These are phyloP conservation scores for Drepana falcataria DNA, from an alignment of 2,888 invertebrate genomes.

Conservation along the genomic window DNA sequence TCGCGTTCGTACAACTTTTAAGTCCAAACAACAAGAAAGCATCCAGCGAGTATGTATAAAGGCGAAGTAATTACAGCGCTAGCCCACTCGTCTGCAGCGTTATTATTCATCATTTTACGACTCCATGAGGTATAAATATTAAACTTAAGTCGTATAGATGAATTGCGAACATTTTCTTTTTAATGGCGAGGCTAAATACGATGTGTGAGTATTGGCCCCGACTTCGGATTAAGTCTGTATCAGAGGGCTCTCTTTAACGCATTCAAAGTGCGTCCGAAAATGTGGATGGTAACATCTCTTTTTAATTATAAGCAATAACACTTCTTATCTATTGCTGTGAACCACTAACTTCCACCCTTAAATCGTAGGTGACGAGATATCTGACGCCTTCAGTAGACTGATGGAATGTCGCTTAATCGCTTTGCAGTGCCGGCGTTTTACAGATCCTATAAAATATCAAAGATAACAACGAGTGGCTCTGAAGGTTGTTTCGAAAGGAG, in stretches of 20 bases:
- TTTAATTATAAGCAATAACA: slow-evolving; percentile 69
- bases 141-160: slow-evolving; percentile 76
- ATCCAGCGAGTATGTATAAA: slow-evolving; percentile 63
- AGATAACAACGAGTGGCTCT: slow-evolving; percentile 73
- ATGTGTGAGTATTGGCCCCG: slow-evolving; percentile 60
- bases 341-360: slow-evolving; percentile 34
- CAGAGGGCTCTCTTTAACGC: slow-evolving; percentile 36
- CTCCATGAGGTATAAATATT: slow-evolving; percentile 77
- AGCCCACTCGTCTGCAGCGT: slow-evolving; percentile 73
- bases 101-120: slow-evolving; percentile 79
- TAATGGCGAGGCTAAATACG: slow-evolving; percentile 75
- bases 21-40: slow-evolving; percentile 71
- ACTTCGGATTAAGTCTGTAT: slow-evolving; percentile 52
- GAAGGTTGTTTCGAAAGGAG: slow-evolving; percentile 55
- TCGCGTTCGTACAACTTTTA: slow-evolving; percentile 63
- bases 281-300: slow-evolving; percentile 55
- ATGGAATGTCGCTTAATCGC: slow-evolving; percentile 72
- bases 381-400: slow-evolving; percentile 34
- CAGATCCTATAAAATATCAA: slow-evolving; percentile 77
- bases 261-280: slow-evolving; percentile 52
- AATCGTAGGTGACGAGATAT: slow-evolving; percentile 21
- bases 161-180: slow-evolving; percentile 78
- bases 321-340: slow-evolving; percentile 52
- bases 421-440: slow-evolving; percentile 73
- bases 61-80: slow-evolving; percentile 74